A percentile compares a stretch with the other conserved stretches of the same genome.
phyloP scores from a whole-genome alignment of 2,888 invertebrate species.

The Pheosia tremula region DNA sequence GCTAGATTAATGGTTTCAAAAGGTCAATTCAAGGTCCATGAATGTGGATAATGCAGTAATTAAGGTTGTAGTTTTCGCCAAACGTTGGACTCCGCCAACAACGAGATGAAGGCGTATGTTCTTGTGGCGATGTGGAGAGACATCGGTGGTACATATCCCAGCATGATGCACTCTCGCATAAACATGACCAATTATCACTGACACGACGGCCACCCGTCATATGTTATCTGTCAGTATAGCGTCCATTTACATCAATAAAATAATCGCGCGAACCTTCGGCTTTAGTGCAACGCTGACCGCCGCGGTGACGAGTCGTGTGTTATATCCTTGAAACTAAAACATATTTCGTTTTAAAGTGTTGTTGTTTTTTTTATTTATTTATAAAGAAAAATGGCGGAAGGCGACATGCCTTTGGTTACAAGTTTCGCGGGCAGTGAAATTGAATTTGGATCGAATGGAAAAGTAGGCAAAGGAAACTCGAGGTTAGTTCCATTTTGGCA shows the following conservation, averaged over 20 bases:
- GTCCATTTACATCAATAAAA: conserved; percentile 77
- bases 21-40: too few relatives aligned
- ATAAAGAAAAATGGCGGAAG: conserved; percentile 71
- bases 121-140: too few relatives aligned
- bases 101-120: too few relatives aligned
- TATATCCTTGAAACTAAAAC: conserved; percentile 19
- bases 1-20: too few relatives aligned
- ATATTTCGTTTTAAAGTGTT: conserved; percentile 41
- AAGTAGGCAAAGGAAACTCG: conserved; percentile 72
- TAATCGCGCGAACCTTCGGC: conserved; percentile 61
- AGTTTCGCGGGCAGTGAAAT: conserved; percentile 75
- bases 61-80: too few relatives aligned
- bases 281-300: conserved; percentile 64
- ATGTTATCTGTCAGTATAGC: conserved; percentile 70
- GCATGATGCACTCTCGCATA: conserved; percentile 43
- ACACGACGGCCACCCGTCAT: conserved; percentile 61
- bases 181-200: conserved; percentile 74
- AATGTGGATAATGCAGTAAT: too few relatives aligned
- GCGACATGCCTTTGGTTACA: conserved; percentile 75
- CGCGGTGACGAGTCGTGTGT: conserved; percentile 38
- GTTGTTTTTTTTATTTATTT: conserved; percentile 32
- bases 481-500: conserved; percentile 62
- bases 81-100: too few relatives aligned
- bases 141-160: not conserved
- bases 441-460: conserved; percentile 74